Evolutionary conservation across 2,888 invertebrate species (phyloP).

Genomic region (Eupeodes luniger): DNA sequence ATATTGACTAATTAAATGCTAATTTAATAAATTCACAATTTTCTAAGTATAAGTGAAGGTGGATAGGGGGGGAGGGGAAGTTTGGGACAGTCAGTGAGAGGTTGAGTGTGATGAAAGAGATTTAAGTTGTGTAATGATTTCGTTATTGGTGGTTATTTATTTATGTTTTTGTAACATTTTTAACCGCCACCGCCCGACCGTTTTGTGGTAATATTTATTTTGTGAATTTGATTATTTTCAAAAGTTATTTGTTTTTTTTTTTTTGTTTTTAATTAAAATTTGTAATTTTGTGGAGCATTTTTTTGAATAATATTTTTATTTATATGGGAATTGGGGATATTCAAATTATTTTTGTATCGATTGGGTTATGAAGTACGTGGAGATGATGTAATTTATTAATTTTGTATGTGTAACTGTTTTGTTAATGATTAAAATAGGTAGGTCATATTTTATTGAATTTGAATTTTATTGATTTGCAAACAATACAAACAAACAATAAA

Average conservation of each 20-base stretch:
- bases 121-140: slow-evolving; percentile 46
- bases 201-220: not conserved
- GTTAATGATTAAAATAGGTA: not conserved
- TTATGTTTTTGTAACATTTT: not conserved
- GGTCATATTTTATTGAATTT: not conserved
- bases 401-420: not conserved
- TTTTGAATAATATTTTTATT: not conserved
- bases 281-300: slow-evolving; percentile 6
- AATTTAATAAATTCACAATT: slow-evolving; percentile 28
- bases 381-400: not conserved
- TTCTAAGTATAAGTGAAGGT: not conserved
- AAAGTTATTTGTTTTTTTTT: slow-evolving; percentile 57
- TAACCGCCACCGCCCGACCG: not conserved
- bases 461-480: not conserved
- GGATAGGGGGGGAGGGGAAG: not conserved
- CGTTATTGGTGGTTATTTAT: slow-evolving; percentile 29
- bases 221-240: slow-evolving; percentile 41
- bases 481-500: too few relatives aligned
- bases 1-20: slow-evolving; percentile 25
- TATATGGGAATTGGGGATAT: not conserved
- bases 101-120: not conserved
- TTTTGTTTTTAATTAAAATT: not conserved
- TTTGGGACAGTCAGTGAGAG: not conserved
- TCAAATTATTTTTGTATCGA: not conserved
- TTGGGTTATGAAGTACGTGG: not conserved